Evolutionary conservation across 2,797 vertebrate species (phyloP).

Genomic region (Lophius americanus): DNA sequence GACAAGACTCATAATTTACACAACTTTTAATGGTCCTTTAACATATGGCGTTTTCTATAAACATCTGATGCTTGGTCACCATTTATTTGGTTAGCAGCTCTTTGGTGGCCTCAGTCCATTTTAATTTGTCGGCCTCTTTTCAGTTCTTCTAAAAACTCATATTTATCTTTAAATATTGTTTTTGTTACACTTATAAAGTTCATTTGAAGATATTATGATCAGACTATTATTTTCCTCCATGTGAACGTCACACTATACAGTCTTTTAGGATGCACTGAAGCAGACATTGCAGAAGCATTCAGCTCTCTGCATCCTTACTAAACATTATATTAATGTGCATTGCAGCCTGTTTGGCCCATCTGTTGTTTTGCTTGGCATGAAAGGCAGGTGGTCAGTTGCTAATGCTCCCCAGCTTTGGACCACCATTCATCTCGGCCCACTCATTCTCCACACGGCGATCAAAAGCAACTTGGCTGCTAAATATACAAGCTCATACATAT

Average conservation of each 20-base stretch:
- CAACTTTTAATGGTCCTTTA: neutral
- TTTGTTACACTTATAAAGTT: too few species aligned
- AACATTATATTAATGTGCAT: constrained; percentile 14
- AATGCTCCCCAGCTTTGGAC: constrained; percentile 58
- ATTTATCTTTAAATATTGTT: too few species aligned
- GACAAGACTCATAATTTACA: constrained; percentile 10
- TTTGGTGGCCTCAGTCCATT: too few species aligned
- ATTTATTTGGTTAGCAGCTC: neutral
- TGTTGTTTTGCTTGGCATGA: constrained; percentile 54
- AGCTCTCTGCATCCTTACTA: constrained; percentile 20
- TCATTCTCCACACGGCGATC: constrained; percentile 66
- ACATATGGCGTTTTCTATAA: neutral
- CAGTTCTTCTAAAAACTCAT: too few species aligned
- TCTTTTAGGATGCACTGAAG: constrained; percentile 3
- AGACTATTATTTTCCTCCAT: neutral
- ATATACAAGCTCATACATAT: constrained; percentile 82
- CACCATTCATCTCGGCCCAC: constrained; percentile 57
- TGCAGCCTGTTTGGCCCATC: constrained; percentile 52
- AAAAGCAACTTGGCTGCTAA: constrained; percentile 75
- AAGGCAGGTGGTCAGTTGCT: constrained; percentile 75
- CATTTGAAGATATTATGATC: too few species aligned
- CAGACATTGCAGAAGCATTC: constrained; percentile 9
- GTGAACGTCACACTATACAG: neutral
- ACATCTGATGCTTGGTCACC: neutral
- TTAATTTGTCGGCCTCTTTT: too few species aligned